Evolutionary conservation across 2,113 vertebrate genomes (phyloP), one percentile per base, ranked within the genome.

Genomic region (Hippocampus zosterae): DNA sequence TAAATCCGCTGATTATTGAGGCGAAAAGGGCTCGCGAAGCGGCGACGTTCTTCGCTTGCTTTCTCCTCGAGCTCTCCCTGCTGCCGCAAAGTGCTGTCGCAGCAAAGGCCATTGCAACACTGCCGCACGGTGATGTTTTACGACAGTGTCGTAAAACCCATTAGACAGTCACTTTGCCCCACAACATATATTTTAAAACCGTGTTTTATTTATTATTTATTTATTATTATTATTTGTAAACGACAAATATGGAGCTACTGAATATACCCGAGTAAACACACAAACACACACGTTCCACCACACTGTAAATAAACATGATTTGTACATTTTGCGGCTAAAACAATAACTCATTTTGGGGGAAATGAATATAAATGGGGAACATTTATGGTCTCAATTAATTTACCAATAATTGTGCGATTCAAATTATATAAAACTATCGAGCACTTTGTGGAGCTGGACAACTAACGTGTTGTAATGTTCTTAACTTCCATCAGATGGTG

Each of bases 11-110:
- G 79, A n/a, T 62, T 80, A 73, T 16, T 37, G 68, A 23, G 74
- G 71, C 50, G 50, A 73, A 61, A 76, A 59, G 4, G 70, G 50
- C 83, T 83, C 79, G 81, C 78, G 33, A 40, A 41, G 67, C 81
- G 74, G 81, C 79, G 81, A 88, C 81, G 86, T 55, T 68, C 40
- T 19, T 55, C 66, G 81, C 83, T 78, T 75, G 88, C 85, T 89
- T 86, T 90, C 91, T 82, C 88, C 89, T 90, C 89, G 81, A 79
- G 63, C 63, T 84, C 85, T 88, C 83, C 87, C 84, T 78, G 76
- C 86, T 91, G 87, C 91, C 90, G 91, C 63, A 88, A 92, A 91
- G 66, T 79, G 83, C 71, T 71, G 86, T 85, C 86, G 86, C 84
- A 78, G 87, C 83, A 84, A 85, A 84, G 80, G 77, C 85, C 86